These are phyloP conservation scores for Troglohyphantes excavatus DNA, from an alignment of 2,888 invertebrate genomes.

Conservation along the genomic window DNA sequence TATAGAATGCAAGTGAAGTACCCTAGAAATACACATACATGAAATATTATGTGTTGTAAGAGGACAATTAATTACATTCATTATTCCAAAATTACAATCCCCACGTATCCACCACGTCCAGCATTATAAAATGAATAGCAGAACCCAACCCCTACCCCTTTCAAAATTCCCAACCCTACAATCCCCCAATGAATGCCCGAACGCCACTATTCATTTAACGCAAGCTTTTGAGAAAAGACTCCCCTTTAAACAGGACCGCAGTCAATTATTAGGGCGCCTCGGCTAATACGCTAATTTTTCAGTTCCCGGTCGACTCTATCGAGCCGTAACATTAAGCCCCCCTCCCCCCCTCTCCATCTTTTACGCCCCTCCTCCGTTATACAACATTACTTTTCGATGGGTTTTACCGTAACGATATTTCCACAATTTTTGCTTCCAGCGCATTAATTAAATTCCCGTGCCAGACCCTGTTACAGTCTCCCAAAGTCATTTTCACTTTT, in stretches of 20 bases:
- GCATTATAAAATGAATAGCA: background rate
- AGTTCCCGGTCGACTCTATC: slow-evolving; percentile 24
- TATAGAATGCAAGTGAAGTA: too few relatives aligned
- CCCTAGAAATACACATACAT: too few relatives aligned
- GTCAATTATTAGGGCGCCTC: slow-evolving; percentile 40
- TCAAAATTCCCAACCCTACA: background rate
- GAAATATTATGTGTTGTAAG: background rate
- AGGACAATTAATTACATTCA: background rate
- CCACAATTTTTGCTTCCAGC: slow-evolving; percentile 51
- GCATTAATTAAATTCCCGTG: slow-evolving; percentile 67
- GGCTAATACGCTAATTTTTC: slow-evolving; percentile 56
- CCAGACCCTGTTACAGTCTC: slow-evolving; percentile 44
- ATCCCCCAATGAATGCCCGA: background rate
- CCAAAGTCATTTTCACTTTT: slow-evolving; percentile 57
- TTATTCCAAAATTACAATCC: background rate
- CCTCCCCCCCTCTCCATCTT: background rate
- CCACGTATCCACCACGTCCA: background rate
- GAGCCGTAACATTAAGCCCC: slow-evolving; percentile 50
- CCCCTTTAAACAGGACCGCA: slow-evolving; percentile 24
- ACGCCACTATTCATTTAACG: slow-evolving; percentile 40
- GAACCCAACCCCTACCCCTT: background rate
- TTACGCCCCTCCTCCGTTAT: slow-evolving; percentile 7
- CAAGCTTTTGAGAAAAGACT: slow-evolving; percentile 50
- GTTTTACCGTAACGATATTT: slow-evolving; percentile 51
- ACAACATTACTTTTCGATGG: slow-evolving; percentile 58